Evolutionary conservation across 1,140 invertebrate species (phyloP), one percentile per base, ranked within the genome.

Genomic region (Chironomus striatipennis): DNA sequence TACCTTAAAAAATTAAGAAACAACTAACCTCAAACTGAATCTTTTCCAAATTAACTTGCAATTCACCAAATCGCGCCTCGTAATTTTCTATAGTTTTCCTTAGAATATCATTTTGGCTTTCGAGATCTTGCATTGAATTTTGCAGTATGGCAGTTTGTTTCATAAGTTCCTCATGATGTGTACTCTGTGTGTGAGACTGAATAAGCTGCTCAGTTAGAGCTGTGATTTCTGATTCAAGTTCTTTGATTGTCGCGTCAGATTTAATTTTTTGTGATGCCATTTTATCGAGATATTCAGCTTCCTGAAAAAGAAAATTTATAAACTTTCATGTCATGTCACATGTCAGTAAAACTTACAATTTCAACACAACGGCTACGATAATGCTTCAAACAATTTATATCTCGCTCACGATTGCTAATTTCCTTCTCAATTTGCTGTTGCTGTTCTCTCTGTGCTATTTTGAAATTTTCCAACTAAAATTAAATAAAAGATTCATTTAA

Each of bases 31-130:
- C 65, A 10, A 70, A 70, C 20, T 70, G 65, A 70, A 70, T 70
- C 18, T 20, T 70, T 6, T 70, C 65, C n/a, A 70, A 70, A 20
- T 70, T 9, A 4, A 70, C 65, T 20, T 70, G 65, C 9, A 70
- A 20, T 70, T 70, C 17, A 70, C 65, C 20, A 21, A 70, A 70
- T 21, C 65, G 65, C 9, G 8, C 17, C 18, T 70, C 65, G 20
- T 70, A 70, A 10, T 5, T 18, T 24, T 74, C 73, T 57, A 74
- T 64, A 15, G 47, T 74, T 74, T 47, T 64, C 9, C 20, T 17
- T 17, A 74, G 20, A 17, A 57, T 18, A 57, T 74, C 73, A 74
- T 74, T 74, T 74, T 74, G 73, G 12, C 18, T 57, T n/a, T 74
- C 73, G 7, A 74, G 43, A 17, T 74, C 73, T 15, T 64, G 73